Base-by-base conservation (phyloP, 2,888 invertebrate species). In the Drosophila emarginata region DNA sequence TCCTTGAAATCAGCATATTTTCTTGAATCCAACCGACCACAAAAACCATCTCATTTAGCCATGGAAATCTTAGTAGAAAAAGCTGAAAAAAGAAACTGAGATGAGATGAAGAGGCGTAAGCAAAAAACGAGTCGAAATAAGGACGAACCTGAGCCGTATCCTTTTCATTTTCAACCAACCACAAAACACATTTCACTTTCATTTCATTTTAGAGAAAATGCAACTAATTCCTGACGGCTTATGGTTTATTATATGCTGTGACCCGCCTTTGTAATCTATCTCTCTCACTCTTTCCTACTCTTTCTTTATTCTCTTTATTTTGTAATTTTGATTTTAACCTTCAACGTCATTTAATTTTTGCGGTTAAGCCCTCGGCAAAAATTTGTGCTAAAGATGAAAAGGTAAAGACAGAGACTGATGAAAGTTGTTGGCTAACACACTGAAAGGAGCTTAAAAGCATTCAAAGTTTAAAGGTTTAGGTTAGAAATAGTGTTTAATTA, bases 211-310 rank as follows among this genome's bases (percentile, higher is more conserved):
- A 32, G 61, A 72, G 87, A 88, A 83, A 83, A 82, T 86, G 83
- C 83, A 88, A 86, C 88, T 83, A 88, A 83, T 88, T 83, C 82
- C 88, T 77, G 77, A 68, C 77, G 80, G 86, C 88, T 83, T 83
- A 83, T 68, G 83, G 75, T 77, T 85, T 79, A 79, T 74, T 65
- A 68, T 65, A 68, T 67, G 64, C 56, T 66, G 57, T 51, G 52
- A 57, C 62, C 53, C 56, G 50, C 12, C 14, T 40, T 39, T 53
- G 62, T 45, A 28, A 14, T 45, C 50, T 21, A 51, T 52, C 53
- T 39, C 61, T 37, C 18, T 45, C 50, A 5, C 40, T 52, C 56
- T 45, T 59, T 40, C 21, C 56, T 52, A 15, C 7, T 39, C 52
- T 14, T 7, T 53, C 52, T 14, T 11, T 56, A 45, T 72, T 56